Evolutionary conservation across 2,888 invertebrate genomes (phyloP).

Genomic region (Mythimna ferrago): DNA sequence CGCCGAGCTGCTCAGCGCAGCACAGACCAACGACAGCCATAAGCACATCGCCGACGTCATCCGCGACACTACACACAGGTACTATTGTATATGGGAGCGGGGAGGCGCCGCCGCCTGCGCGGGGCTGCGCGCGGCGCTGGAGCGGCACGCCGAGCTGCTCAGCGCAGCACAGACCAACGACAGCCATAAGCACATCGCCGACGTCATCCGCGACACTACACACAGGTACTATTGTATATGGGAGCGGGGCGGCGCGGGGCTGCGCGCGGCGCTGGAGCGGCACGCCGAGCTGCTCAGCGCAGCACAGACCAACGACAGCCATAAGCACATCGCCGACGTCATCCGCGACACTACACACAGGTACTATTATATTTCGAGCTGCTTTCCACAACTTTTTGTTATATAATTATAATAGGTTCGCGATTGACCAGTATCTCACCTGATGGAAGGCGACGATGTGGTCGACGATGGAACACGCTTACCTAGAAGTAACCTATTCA

Average conservation of each 20-base stretch:
- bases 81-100: too few relatives aligned
- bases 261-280: constrained; percentile 79
- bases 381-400: too few relatives aligned
- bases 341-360: constrained; percentile 76
- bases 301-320: constrained; percentile 55
- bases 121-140: constrained; percentile 77
- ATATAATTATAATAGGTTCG: too few relatives aligned
- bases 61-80: constrained; percentile 77
- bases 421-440: too few relatives aligned
- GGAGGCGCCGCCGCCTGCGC: constrained; percentile 76
- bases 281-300: constrained; percentile 76
- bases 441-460: too few relatives aligned
- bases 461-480: too few relatives aligned
- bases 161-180: constrained; percentile 48
- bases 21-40: constrained; percentile 56
- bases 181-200: constrained; percentile 70
- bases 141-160: constrained; percentile 79
- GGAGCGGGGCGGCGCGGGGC: constrained; percentile 78
- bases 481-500: too few relatives aligned
- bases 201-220: constrained; percentile 73
- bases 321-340: constrained; percentile 70
- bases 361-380: constrained; percentile 61
- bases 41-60: constrained; percentile 72
- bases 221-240: too few relatives aligned
- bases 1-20: constrained; percentile 72